A percentile compares a stretch with the other conserved stretches of the same genome.
phyloP scores from a whole-genome alignment of 2,113 vertebrate genomes.

The Leiothrix lutea region DNA sequence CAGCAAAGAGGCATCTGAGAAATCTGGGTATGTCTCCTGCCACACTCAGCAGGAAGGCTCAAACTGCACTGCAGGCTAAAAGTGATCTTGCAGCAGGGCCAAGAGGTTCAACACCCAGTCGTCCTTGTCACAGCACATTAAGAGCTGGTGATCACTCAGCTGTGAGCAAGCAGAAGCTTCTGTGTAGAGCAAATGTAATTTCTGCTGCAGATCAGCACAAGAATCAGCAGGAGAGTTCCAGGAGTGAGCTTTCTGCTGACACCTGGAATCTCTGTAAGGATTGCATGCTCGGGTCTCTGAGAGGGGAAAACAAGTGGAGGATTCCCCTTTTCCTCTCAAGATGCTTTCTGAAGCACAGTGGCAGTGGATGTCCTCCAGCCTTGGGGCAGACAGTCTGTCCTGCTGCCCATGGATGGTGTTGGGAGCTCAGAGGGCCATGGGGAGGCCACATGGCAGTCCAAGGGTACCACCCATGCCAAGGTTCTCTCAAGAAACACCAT shows the following conservation, averaged over 20 bases:
- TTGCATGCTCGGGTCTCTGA: background rate
- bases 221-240: background rate
- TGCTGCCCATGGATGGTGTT: background rate
- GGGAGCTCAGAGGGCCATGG: fast-evolving
- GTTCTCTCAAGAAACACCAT: fast-evolving
- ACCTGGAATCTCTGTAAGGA: background rate
- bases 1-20: constrained; percentile 32
- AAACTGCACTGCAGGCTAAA: constrained; percentile 33
- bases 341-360: background rate
- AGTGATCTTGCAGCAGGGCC: constrained; percentile 26
- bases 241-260: background rate
- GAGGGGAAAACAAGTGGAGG: background rate
- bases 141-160: constrained; percentile 13
- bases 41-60: constrained; percentile 42
- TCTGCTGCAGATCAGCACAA: background rate
- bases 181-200: background rate
- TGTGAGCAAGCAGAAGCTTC: constrained; percentile 13
- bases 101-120: constrained; percentile 26
- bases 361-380: background rate
- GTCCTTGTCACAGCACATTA: constrained; percentile 52
- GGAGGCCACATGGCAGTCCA: background rate
- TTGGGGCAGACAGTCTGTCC: background rate
- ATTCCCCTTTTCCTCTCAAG: background rate
- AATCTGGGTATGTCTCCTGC: constrained; percentile 51
- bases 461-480: background rate